phyloP scores from a whole-genome alignment of 2,888 invertebrate species.

The Dioctria rufipes region DNA sequence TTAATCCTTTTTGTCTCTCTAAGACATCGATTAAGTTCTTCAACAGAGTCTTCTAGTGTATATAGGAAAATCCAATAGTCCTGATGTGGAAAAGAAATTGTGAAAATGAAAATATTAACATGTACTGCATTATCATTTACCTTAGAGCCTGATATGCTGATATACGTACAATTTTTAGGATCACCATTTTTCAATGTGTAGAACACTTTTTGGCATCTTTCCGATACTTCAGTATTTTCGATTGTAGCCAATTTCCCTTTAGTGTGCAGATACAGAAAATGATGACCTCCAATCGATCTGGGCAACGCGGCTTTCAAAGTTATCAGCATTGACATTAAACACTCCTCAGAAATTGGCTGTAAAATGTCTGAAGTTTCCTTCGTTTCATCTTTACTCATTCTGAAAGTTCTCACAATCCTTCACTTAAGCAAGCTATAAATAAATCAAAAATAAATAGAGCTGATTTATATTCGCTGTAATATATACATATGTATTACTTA shows the following conservation, averaged over 20 bases:
- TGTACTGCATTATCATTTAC: conserved; percentile 28
- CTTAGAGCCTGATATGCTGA: conserved; percentile 53
- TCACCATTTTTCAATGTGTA: conserved; percentile 52
- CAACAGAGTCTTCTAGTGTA: conserved; percentile 52
- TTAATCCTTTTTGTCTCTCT: conserved; percentile 55
- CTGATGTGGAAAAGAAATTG: conserved; percentile 4
- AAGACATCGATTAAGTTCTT: conserved; percentile 57
- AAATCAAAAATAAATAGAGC: too few relatives aligned
- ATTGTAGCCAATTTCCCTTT: conserved; percentile 1
- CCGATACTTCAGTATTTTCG: conserved; percentile 22
- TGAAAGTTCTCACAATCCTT: too few relatives aligned
- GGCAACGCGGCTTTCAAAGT: conserved; percentile 38
- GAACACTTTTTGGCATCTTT: conserved; percentile 46
- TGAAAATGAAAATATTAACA: not conserved
- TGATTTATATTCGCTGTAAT: too few relatives aligned
- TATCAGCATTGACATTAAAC: conserved; percentile 32
- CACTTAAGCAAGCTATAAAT: too few relatives aligned
- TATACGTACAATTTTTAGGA: conserved; percentile 56
- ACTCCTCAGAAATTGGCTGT: conserved; percentile 20
- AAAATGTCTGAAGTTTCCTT: conserved; percentile 46
- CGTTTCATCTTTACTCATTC: too few relatives aligned
- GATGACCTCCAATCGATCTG: conserved; percentile 49
- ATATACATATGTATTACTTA: too few relatives aligned
- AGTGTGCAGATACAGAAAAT: conserved; percentile 51
- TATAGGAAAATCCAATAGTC: conserved; percentile 57